A percentile compares a stretch with the other conserved stretches of the same genome.
phyloP scores from a whole-genome alignment of 2,113 vertebrate species.

The Phocoena sinus region DNA sequence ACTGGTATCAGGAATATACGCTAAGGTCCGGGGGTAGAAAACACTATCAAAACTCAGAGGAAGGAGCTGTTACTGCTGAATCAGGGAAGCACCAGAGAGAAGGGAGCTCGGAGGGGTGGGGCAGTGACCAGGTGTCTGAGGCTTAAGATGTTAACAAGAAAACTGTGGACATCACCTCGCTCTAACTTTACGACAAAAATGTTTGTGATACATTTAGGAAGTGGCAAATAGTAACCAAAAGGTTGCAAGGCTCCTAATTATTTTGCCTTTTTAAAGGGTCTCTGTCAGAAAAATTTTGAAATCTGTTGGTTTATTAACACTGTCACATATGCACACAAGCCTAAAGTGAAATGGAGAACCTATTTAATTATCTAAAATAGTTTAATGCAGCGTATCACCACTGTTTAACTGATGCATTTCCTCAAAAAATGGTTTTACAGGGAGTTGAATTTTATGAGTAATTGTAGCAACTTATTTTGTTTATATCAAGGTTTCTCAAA shows the following conservation, averaged over 20 bases:
- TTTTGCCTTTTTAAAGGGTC: neutral
- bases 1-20: too few species aligned
- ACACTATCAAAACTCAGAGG: neutral
- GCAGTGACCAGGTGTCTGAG: neutral
- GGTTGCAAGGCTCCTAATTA: neutral
- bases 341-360: neutral
- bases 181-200: neutral
- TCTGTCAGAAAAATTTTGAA: neutral
- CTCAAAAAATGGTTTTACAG: neutral
- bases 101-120: fast-evolving
- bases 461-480: neutral
- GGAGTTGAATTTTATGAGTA: neutral
- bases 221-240: neutral
- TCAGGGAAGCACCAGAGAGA: fast-evolving
- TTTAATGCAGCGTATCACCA: neutral
- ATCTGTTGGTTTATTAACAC: neutral
- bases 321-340: neutral
- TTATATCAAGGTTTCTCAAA: neutral
- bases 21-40: neutral
- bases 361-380: neutral
- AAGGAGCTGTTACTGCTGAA: neutral
- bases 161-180: neutral
- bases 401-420: neutral
- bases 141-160: neutral
- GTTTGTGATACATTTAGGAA: neutral